A percentile compares a stretch with the other conserved stretches of the same genome.
Evolutionary conservation across 2,797 vertebrate genomes (phyloP).

Genomic region (Smutsia gigantea): DNA sequence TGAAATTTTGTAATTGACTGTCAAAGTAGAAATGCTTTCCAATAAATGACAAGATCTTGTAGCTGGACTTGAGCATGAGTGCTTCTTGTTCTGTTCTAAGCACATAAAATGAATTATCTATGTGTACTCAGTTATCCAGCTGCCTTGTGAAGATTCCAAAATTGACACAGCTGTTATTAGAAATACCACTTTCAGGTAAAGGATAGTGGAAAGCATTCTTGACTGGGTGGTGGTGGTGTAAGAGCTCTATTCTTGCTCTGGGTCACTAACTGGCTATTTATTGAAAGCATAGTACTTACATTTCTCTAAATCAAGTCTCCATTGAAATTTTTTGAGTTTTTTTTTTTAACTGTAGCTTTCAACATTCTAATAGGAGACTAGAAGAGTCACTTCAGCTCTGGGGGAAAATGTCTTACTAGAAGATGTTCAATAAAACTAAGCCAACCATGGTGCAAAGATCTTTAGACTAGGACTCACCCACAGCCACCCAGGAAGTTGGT

Average conservation of each 20-base stretch:
- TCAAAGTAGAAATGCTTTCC: conserved; percentile 35
- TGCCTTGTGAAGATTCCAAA: conserved; percentile 57
- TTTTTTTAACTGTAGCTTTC: not conserved
- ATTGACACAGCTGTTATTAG: conserved; percentile 63
- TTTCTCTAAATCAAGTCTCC: not conserved
- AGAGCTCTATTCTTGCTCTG: not conserved
- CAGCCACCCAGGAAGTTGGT: not conserved
- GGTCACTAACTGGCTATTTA: not conserved
- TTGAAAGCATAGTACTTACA: not conserved
- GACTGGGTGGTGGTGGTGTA: not conserved
- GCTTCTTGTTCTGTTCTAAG: conserved; percentile 49
- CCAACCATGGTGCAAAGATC: not conserved
- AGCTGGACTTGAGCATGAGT: not conserved
- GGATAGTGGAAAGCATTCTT: not conserved
- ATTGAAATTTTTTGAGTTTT: not conserved
- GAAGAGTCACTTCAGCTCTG: not conserved
- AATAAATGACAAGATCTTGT: not conserved
- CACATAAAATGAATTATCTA: not conserved
- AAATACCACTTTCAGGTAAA: not conserved
- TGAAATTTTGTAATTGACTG: conserved; percentile 1
- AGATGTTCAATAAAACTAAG: conserved; percentile 5
- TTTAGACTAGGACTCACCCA: not conserved
- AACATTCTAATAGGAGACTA: not conserved
- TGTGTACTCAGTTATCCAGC: not conserved
- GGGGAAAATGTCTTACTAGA: not conserved